Percentiles rank a stretch among this genome's conserved stretches.
Evolutionary conservation across 2,113 vertebrate genomes (phyloP).

Genomic region (Microcebus tavaratra): DNA sequence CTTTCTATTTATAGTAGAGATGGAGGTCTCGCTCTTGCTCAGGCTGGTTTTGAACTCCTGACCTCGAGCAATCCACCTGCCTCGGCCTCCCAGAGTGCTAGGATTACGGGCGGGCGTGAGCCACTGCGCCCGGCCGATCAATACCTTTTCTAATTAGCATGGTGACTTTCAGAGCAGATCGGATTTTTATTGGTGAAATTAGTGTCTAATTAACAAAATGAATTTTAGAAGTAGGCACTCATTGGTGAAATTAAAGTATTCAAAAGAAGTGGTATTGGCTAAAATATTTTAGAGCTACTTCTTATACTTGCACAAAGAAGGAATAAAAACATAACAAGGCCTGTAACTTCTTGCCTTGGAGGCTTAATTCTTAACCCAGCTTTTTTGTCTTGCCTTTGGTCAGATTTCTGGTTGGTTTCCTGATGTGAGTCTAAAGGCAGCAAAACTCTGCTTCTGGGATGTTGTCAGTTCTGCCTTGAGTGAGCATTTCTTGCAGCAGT

Average conservation of each 20-base stretch:
- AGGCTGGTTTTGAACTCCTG: too few species aligned
- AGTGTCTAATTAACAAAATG: neutral
- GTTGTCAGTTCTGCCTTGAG: neutral
- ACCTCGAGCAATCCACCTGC: too few species aligned
- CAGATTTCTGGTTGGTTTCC: conserved; percentile 24
- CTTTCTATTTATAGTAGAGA: too few species aligned
- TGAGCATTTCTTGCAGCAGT: neutral
- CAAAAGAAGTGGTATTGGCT: neutral
- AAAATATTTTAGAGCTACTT: neutral
- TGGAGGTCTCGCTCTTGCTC: too few species aligned
- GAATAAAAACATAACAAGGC: neutral
- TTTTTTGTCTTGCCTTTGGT: neutral
- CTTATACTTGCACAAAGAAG: neutral
- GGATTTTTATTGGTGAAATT: neutral
- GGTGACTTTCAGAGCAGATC: neutral
- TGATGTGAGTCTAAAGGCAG: neutral
- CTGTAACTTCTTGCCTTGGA: neutral
- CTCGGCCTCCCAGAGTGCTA: too few species aligned
- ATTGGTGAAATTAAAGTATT: neutral
- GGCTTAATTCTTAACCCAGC: neutral
- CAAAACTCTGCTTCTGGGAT: neutral
- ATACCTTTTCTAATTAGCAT: neutral
- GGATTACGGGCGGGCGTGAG: too few species aligned
- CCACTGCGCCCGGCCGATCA: too few species aligned
- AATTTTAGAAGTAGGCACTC: neutral